Evolutionary conservation across 2,113 vertebrate species (phyloP).

Genomic region (Ia io): DNA sequence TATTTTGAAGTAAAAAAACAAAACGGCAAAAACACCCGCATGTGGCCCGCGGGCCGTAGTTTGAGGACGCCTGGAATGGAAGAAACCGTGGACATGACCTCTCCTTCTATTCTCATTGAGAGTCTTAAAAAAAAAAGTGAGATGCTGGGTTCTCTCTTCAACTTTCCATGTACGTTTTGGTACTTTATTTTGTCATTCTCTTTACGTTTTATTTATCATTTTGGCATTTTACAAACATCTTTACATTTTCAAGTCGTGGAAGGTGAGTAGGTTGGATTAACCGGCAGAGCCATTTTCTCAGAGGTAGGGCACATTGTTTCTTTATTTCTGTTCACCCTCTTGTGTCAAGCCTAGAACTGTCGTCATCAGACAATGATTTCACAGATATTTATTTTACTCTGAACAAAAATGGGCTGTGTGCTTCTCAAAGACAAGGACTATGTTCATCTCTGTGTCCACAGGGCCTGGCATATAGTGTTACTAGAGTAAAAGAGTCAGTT

Average conservation of each 20-base stretch:
- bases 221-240: constrained; percentile 10
- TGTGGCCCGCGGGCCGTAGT: too few species aligned
- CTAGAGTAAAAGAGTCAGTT: neutral
- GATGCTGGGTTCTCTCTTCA: neutral
- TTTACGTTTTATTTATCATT: neutral
- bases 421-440: neutral
- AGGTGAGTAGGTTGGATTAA: neutral
- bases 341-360: neutral
- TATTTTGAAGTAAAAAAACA: too few species aligned
- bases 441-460: neutral
- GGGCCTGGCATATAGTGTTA: neutral
- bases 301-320: neutral
- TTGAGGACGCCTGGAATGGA: neutral
- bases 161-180: neutral
- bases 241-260: neutral
- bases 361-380: neutral
- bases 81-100: neutral
- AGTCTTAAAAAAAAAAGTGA: neutral
- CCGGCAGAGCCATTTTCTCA: neutral
- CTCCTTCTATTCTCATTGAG: neutral
- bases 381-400: neutral
- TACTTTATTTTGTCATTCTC: neutral
- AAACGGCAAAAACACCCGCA: too few species aligned
- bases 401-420: neutral
- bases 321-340: neutral